Conservation (phyloP, 2,113 vertebrate species). For the Callipepla squamata region DNA sequence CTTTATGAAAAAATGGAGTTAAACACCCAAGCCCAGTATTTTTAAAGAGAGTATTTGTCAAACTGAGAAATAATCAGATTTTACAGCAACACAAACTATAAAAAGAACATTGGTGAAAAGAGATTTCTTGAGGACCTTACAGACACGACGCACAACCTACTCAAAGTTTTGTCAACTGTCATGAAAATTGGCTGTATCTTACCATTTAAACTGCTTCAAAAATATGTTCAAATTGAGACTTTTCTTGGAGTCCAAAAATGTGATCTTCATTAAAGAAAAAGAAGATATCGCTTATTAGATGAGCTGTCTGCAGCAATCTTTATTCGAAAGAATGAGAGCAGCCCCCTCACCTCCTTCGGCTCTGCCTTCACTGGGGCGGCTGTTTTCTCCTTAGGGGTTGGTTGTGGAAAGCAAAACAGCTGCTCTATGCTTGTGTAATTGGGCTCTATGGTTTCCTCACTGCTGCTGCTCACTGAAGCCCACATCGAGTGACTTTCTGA, state of each 20-base stretch:
- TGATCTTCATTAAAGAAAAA: conserved; percentile 84
- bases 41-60: background rate
- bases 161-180: conserved; percentile 29
- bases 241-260: conserved; percentile 96
- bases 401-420: conserved; percentile 91
- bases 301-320: conserved; percentile 24
- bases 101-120: background rate
- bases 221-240: conserved; percentile 98
- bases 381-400: conserved; percentile 85
- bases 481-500: conserved; percentile 91
- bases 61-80: background rate
- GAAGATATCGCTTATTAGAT: conserved; percentile 54
- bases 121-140: background rate
- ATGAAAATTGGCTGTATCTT: conserved; percentile 45
- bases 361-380: conserved; percentile 84
- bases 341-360: conserved; percentile 87
- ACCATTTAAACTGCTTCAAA: conserved; percentile 98
- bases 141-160: background rate
- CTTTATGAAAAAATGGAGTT: background rate
- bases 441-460: conserved; percentile 76
- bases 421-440: conserved; percentile 94
- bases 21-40: background rate
- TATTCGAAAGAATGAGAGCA: background rate
- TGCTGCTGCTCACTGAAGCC: conserved; percentile 80
- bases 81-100: background rate